Conservation (phyloP, 1,140 invertebrate genomes). For the Halesus radiatus region DNA sequence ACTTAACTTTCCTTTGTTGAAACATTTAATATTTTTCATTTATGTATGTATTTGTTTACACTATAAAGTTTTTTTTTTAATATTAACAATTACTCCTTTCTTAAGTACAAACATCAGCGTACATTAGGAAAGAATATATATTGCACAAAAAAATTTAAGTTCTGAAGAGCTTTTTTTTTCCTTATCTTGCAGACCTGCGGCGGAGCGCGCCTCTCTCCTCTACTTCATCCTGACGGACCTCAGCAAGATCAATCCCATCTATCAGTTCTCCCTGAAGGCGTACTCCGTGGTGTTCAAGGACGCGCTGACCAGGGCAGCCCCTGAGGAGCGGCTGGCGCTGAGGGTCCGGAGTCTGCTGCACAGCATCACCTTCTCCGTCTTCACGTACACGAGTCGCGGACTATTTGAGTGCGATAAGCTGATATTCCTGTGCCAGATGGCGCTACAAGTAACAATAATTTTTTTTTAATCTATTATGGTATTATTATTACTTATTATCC, state of each 20-base stretch:
- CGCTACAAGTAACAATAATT: conserved; percentile 77
- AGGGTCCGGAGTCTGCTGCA: conserved; percentile 87
- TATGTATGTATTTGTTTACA: no score
- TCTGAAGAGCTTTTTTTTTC: no score
- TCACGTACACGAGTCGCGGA: conserved; percentile 89
- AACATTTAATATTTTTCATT: no score
- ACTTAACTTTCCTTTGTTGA: no score
- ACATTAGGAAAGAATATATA: no score
- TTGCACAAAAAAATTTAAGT: no score
- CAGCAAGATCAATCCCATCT: conserved; percentile 94
- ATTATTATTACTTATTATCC: no score
- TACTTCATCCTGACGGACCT: conserved; percentile 97
- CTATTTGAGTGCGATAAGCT: conserved; percentile 95
- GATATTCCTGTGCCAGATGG: conserved; percentile 91
- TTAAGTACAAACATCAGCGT: no score
- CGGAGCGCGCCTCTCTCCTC: conserved; percentile 87
- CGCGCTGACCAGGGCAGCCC: conserved; percentile 81
- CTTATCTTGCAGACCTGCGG: conserved; percentile 76
- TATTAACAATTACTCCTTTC: no score
- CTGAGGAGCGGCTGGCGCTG: conserved; percentile 77
- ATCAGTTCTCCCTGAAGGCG: conserved; percentile 96
- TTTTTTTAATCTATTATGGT: no score
- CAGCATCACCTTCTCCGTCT: conserved; percentile 89
- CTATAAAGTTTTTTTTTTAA: no score
- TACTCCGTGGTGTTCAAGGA: conserved; percentile 94